Evolutionary conservation across 2,797 vertebrate genomes (phyloP).

Genomic region (Anguilla obscura): DNA sequence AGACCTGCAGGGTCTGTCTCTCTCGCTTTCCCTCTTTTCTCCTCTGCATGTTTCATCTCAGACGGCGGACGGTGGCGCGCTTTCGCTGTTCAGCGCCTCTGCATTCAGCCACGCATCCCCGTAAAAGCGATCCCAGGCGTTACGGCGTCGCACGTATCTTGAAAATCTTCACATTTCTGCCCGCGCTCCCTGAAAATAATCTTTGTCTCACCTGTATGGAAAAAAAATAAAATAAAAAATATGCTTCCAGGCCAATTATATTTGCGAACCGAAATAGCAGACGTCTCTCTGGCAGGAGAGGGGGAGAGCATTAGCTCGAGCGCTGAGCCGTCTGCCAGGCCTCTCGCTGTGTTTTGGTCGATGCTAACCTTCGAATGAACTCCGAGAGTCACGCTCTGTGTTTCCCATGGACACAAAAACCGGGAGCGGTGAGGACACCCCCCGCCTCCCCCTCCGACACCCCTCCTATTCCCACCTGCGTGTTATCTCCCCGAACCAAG

Average conservation of each 20-base stretch:
- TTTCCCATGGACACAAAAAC: constrained; percentile 49
- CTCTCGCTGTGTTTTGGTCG: not conserved
- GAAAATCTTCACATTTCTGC: not conserved
- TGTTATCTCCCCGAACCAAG: constrained; percentile 24
- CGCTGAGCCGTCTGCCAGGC: not conserved
- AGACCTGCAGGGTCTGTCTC: constrained; percentile 23
- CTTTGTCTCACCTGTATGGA: not conserved
- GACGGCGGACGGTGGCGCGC: not conserved
- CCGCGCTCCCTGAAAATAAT: not conserved
- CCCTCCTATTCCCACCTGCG: not conserved
- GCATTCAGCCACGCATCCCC: too few species aligned
- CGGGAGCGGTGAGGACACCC: constrained; percentile 8
- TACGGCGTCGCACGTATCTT: not conserved
- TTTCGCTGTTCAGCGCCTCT: not conserved
- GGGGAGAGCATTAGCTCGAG: not conserved
- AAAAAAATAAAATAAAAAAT: not conserved
- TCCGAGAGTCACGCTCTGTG: constrained; percentile 31
- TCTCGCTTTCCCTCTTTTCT: constrained; percentile 41
- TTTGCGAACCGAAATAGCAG: not conserved
- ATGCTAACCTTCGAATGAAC: constrained; percentile 32
- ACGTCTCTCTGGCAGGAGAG: not conserved
- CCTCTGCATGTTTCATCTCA: not conserved
- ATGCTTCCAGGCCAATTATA: not conserved
- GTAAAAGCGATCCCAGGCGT: not conserved
- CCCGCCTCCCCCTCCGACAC: not conserved